Base-by-base conservation (phyloP, 2,113 vertebrate species). In the Myrmecophaga tridactyla region DNA sequence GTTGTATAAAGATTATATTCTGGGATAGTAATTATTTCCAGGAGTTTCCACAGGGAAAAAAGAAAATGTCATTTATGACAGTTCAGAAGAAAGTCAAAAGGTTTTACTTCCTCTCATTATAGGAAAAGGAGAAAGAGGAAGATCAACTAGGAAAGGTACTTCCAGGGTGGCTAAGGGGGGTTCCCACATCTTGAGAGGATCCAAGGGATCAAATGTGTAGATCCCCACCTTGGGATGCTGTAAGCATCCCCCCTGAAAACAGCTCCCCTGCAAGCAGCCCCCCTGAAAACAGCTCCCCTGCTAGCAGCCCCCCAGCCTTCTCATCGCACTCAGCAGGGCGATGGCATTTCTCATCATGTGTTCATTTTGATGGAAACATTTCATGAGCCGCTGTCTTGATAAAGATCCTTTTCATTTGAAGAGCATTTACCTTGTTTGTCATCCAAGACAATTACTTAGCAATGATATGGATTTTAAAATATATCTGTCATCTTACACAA, bases 11-110 rank as follows among this genome's bases (percentile, higher is more conserved):
- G 93, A 96, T 91, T 94, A 95, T 97, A 96, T 96, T 92, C 96
- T 97, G 95, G 94, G 97, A 76, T 96, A 96, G 96, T 97, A 97
- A 97, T 97, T 97, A 97, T 97, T 97, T 95, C 41, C 13, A 97
- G 88, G 78, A 43, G 46, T 93, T 97, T 96, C 96, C 86, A 81
- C 84, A 25, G 78, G 96, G 78, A 25, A 62, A 86, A 97, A 96
- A 93, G 87, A 63, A 96, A 97, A 96, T 97, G 97, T 96, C 96
- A 96, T 86, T 95, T 84, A 78, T 97, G 96, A 97, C 95, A 97
- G 91, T 91, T 90, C 88, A 89, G 86, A 94, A 91, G 77, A 89
- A 95, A 92, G 94, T 94, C 93, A 89, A 48, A 83, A 29, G 39
- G 83, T 65, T 90, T 93, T 86, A 70, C 86, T 86, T 94, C 43